A percentile compares a stretch with the other conserved stretches of the same genome.
phyloP scores from a whole-genome alignment of 2,113 vertebrate species.

The Rutilus rutilus region DNA sequence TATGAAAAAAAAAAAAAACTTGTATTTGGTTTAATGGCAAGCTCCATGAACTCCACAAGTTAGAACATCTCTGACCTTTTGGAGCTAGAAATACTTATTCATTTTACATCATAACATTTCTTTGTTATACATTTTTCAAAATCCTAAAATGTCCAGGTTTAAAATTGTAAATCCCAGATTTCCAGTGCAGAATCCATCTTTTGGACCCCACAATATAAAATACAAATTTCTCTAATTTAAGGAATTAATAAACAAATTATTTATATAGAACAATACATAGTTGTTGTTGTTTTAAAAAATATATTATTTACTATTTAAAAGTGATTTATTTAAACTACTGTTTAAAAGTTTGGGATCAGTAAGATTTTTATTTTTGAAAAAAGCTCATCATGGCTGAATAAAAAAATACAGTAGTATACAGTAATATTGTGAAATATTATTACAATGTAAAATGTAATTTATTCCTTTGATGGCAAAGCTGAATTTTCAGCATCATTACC shows the following conservation, averaged over 20 bases:
- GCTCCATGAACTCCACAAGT: background rate
- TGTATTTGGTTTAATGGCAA: background rate
- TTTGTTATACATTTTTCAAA: background rate
- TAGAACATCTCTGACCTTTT: background rate
- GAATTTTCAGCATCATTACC: background rate
- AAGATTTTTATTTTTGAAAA: background rate
- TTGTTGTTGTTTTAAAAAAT: background rate
- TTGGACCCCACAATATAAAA: background rate
- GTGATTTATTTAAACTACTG: background rate
- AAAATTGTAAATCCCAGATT: background rate
- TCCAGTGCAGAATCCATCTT: background rate
- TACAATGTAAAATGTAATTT: background rate
- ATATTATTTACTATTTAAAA: background rate
- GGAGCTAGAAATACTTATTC: background rate
- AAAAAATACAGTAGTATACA: background rate
- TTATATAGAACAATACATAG: background rate
- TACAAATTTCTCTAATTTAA: too few species aligned
- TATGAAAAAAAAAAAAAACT: background rate
- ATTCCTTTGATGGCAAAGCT: too few species aligned
- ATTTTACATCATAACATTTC: background rate
- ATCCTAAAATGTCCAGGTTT: background rate
- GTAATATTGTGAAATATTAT: background rate
- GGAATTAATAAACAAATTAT: background rate
- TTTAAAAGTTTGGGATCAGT: background rate
- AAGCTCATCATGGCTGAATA: background rate